phyloP scores from a whole-genome alignment of 2,797 vertebrate species.

The Spondyliosoma cantharus region DNA sequence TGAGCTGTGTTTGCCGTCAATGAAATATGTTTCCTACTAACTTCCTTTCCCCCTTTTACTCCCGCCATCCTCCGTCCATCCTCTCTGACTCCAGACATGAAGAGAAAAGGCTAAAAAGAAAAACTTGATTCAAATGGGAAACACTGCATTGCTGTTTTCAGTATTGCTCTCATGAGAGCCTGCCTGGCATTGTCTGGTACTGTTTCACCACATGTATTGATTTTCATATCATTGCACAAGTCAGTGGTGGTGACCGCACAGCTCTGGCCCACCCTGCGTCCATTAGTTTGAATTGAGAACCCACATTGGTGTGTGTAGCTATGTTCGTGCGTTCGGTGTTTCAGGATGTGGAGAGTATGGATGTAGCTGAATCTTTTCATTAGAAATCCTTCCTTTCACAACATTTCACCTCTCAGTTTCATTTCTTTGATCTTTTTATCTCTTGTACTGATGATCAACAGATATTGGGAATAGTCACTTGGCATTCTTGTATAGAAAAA shows the following conservation, averaged over 20 bases:
- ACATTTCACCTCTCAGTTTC: conserved; percentile 65
- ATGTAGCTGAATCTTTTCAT: conserved; percentile 50
- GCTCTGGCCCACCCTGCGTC: conserved; percentile 22
- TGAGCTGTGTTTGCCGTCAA: conserved; percentile 26
- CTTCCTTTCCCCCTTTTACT: conserved; percentile 14
- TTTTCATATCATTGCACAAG: conserved; percentile 67
- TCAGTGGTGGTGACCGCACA: conserved; percentile 48
- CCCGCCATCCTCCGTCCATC: conserved; percentile 26
- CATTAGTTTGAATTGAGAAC: conserved; percentile 47
- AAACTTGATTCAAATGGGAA: conserved; percentile 22
- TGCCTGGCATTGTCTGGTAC: conserved; percentile 24
- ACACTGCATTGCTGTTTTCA: conserved; percentile 1
- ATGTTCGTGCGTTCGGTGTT: conserved; percentile 17
- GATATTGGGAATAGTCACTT: conserved; percentile 50
- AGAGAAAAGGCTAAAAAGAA: conserved; percentile 14
- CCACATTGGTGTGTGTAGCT: conserved; percentile 38
- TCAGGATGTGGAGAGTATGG: conserved; percentile 22
- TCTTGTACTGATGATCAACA: conserved; percentile 62
- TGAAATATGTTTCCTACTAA: conserved; percentile 20
- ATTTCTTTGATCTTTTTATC: conserved; percentile 42
- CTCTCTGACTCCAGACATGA: conserved; percentile 38
- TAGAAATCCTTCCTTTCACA: conserved; percentile 40
- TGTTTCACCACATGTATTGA: conserved; percentile 69
- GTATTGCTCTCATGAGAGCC: conserved; percentile 6
- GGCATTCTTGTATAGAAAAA: conserved; percentile 57